Percentiles rank a stretch among this genome's conserved stretches.
Conservation (phyloP, 2,888 invertebrate species). For the Harpagoxenus sublaevis region DNA sequence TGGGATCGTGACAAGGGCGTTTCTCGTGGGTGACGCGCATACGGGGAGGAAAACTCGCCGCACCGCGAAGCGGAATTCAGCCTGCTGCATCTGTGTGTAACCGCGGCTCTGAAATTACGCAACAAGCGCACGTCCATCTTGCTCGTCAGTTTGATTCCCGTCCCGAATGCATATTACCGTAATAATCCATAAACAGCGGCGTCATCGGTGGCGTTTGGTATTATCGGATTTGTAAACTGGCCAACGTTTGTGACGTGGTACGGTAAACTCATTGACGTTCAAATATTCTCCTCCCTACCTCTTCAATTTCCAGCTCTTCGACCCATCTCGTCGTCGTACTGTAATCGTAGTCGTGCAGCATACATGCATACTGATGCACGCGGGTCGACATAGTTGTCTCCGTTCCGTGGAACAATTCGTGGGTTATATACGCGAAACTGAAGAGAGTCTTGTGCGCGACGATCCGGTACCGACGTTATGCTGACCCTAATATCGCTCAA, state of each 20-base stretch:
- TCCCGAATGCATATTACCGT: slow-evolving; percentile 61
- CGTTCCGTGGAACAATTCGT: slow-evolving; percentile 38
- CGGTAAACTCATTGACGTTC: slow-evolving; percentile 69
- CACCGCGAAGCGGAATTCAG: slow-evolving; percentile 30
- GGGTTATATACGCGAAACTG: slow-evolving; percentile 20
- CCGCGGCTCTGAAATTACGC: slow-evolving; percentile 39
- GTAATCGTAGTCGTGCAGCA: slow-evolving; percentile 45
- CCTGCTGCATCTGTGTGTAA: slow-evolving; percentile 39
- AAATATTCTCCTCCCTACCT: slow-evolving; percentile 46
- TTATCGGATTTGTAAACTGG: slow-evolving; percentile 80
- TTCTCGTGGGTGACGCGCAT: not conserved
- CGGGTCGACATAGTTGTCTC: slow-evolving; percentile 42
- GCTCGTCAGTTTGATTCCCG: slow-evolving; percentile 18
- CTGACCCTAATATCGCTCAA: slow-evolving; percentile 33
- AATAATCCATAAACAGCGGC: slow-evolving; percentile 73
- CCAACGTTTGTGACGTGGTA: slow-evolving; percentile 64
- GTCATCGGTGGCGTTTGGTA: slow-evolving; percentile 72
- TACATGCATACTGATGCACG: slow-evolving; percentile 48
- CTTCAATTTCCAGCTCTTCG: slow-evolving; percentile 48
- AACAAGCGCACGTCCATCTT: slow-evolving; percentile 30
- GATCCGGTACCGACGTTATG: slow-evolving; percentile 2
- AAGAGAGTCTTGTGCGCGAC: slow-evolving; percentile 1
- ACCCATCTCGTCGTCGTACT: slow-evolving; percentile 40
- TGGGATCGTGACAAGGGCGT: slow-evolving; percentile 42
- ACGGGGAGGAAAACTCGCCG: slow-evolving; percentile 36